Evolutionary conservation across 1,140 invertebrate genomes (phyloP).

Genomic region (Drosophila setifemur): DNA sequence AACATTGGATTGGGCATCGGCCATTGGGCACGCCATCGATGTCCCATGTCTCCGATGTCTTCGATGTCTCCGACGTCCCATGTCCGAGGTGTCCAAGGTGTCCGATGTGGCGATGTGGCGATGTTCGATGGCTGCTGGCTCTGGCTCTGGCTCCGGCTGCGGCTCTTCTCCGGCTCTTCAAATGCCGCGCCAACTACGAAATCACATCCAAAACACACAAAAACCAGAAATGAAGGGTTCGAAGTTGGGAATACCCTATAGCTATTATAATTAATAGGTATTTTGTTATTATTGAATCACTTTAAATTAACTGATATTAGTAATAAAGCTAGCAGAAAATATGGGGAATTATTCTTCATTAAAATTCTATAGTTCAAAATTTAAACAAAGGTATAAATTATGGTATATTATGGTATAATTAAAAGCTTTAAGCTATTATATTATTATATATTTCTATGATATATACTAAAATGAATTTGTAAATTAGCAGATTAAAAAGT

Average conservation of each 20-base stretch:
- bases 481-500: no score
- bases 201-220: conserved; percentile 58
- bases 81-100: conserved; percentile 23
- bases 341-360: no score
- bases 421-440: no score
- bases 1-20: conserved; percentile 6
- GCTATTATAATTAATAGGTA: neutral
- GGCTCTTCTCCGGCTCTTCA: conserved; percentile 46
- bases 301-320: no score
- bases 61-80: neutral
- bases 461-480: no score
- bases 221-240: conserved; percentile 3
- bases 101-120: neutral
- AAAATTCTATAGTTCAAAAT: no score
- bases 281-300: no score
- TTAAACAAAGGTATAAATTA: no score
- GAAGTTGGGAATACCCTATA: neutral
- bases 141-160: no score
- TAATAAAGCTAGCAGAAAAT: no score
- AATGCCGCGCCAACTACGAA: conserved; percentile 70
- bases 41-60: conserved; percentile 22
- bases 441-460: no score
- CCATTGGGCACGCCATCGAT: conserved; percentile 10
- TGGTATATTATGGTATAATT: no score
- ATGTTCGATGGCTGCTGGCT: conserved; percentile 45